A percentile compares a stretch with the other conserved stretches of the same genome.
Conservation (phyloP, 2,888 invertebrate species). For the Metallyticus violacea region DNA sequence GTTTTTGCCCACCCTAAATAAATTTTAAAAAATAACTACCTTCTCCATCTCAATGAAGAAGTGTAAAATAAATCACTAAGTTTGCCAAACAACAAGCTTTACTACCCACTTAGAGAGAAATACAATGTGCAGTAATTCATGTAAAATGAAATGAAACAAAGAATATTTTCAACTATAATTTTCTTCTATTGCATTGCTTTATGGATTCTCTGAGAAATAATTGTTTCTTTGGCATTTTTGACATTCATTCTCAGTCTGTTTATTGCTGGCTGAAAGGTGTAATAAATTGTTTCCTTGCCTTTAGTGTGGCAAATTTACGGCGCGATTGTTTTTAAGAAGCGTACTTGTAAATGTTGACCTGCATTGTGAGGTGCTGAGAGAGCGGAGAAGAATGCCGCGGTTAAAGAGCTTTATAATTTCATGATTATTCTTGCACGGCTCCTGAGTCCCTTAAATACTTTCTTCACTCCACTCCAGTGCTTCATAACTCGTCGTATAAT, state of each 20-base stretch:
- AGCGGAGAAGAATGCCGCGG: background rate
- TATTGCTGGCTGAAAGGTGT: background rate
- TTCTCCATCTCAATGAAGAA: too few species aligned
- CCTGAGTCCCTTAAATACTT: background rate
- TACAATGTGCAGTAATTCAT: background rate
- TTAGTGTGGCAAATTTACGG: background rate
- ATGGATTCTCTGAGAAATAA: background rate
- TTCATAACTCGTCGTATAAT: background rate
- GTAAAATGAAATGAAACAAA: background rate
- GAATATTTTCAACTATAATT: background rate
- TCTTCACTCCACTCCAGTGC: background rate
- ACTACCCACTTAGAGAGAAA: too few species aligned
- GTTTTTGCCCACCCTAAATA: too few species aligned
- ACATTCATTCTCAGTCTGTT: background rate
- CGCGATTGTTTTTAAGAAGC: background rate
- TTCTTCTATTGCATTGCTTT: background rate
- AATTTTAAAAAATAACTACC: too few species aligned
- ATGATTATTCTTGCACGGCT: constrained; percentile 9
- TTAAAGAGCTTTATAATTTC: background rate
- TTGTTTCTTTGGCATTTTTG: background rate
- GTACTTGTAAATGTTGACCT: background rate
- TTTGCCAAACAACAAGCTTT: too few species aligned
- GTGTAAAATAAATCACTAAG: too few species aligned
- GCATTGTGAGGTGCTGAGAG: background rate
- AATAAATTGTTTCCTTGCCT: background rate